These are phyloP conservation scores for Bombyx mandarina DNA, from an alignment of 1,140 invertebrate species.

Conservation along the genomic window DNA sequence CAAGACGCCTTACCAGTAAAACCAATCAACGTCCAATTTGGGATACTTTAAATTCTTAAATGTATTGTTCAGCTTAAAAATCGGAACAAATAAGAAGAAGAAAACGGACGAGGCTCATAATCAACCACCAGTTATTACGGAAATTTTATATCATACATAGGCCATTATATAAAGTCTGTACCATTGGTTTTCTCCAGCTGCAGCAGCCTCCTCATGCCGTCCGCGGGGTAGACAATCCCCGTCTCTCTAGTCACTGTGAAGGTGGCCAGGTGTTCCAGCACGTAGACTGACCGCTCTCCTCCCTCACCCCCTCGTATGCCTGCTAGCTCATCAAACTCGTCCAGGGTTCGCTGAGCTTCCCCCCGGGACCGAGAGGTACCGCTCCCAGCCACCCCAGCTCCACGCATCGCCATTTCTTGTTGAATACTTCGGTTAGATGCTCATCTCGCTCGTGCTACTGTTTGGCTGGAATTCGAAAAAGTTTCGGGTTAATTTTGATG, in stretches of 20 bases:
- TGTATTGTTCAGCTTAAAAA: no score
- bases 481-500: no score
- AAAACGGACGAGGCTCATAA: no score
- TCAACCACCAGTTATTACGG: no score
- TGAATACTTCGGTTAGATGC: no score
- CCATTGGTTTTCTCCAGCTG: conserved; percentile 98
- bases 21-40: no score
- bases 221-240: conserved; percentile 88
- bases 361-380: conserved; percentile 18
- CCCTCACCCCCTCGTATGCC: conserved; percentile 41
- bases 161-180: not conserved
- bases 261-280: conserved; percentile 97
- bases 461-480: not conserved
- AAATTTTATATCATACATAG: no score
- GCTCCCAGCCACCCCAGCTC: conserved; percentile 17
- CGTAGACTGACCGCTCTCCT: conserved; percentile 77
- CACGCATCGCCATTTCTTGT: conserved; percentile 16
- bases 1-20: no score
- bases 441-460: conserved; percentile 10
- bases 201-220: conserved; percentile 95
- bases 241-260: conserved; percentile 94
- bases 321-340: conserved; percentile 57
- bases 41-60: no score
- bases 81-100: no score
- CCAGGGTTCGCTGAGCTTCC: conserved; percentile 39